Evolutionary conservation across 1,140 invertebrate genomes (phyloP).

Genomic region (Argopecten irradians): DNA sequence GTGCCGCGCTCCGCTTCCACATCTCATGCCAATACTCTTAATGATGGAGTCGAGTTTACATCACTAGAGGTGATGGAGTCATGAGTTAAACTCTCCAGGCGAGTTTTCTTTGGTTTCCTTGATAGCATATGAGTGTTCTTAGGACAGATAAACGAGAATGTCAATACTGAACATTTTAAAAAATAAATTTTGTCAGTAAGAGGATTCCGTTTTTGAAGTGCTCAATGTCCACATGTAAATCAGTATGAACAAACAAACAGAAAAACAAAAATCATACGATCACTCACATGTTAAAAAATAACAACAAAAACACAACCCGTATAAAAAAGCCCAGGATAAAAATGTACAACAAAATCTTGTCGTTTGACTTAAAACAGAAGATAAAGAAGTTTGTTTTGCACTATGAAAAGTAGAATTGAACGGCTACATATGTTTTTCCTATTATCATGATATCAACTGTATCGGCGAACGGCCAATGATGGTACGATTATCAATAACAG

Average conservation of each 20-base stretch:
- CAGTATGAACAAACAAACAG: too few species aligned
- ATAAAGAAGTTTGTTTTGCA: neutral
- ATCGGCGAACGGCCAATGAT: constrained; percentile 3
- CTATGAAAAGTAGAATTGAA: neutral
- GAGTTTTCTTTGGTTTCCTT: neutral
- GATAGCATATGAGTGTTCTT: neutral
- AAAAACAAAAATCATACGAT: too few species aligned
- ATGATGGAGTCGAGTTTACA: neutral
- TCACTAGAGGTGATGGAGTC: neutral
- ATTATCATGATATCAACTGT: neutral
- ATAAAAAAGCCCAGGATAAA: neutral
- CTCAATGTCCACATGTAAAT: too few species aligned
- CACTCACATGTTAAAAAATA: too few species aligned
- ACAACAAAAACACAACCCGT: too few species aligned
- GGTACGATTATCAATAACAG: neutral
- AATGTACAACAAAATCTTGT: neutral
- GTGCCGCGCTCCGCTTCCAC: neutral
- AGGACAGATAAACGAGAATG: neutral
- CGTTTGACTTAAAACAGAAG: neutral
- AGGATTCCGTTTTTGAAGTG: too few species aligned
- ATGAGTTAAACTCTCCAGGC: neutral
- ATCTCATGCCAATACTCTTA: neutral
- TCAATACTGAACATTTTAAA: neutral
- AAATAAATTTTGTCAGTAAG: neutral
- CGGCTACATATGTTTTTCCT: neutral